A percentile compares a stretch with the other conserved stretches of the same genome.
Evolutionary conservation across 2,113 vertebrate species (phyloP).

Genomic region (crab-eating macaque (Macaca fascicularis)): T2T-MFA8v1.1 NC_088378.1:122730501-122731000

Average conservation of each 20-base stretch:
- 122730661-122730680: not conserved
- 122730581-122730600: too few species aligned
- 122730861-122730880: not conserved
- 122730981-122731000: not conserved
- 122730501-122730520: too few species aligned
- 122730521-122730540: too few species aligned
- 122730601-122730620: too few species aligned
- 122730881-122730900: not conserved
- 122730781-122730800: not conserved
- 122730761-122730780: not conserved
- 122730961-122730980: not conserved
- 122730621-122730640: too few species aligned
- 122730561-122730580: too few species aligned
- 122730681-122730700: not conserved
- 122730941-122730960: not conserved
- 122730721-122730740: not conserved
- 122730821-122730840: not conserved
- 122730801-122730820: not conserved
- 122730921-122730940: not conserved
- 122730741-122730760: not conserved
- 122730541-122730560: too few species aligned
- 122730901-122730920: not conserved
- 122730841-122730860: not conserved
- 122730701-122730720: not conserved
- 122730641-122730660: too few species aligned